Conservation (phyloP, 2,888 invertebrate genomes). For the Platycheirus rosarum region DNA sequence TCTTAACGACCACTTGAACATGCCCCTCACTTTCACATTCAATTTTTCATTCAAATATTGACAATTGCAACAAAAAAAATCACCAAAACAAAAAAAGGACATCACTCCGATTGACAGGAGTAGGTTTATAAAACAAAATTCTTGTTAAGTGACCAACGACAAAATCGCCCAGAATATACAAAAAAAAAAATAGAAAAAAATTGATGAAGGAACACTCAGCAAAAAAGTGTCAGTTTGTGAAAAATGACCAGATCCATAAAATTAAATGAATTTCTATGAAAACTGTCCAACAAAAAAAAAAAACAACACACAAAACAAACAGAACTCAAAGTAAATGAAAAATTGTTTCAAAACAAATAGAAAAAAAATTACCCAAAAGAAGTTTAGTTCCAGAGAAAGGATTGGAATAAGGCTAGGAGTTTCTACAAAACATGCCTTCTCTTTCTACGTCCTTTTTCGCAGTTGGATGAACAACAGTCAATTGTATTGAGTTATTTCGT, state of each 20-base stretch:
- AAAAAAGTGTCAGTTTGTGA: slow-evolving; percentile 72
- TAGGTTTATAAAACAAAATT: slow-evolving; percentile 33
- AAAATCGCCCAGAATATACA: slow-evolving; percentile 38
- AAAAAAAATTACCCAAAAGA: slow-evolving; percentile 18
- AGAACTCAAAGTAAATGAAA: slow-evolving; percentile 65
- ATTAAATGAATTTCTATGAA: slow-evolving; percentile 70
- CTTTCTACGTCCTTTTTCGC: slow-evolving; percentile 15
- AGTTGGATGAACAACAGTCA: slow-evolving; percentile 61
- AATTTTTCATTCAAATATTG: slow-evolving; percentile 68
- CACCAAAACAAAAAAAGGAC: slow-evolving; percentile 12
- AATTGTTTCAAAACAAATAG: slow-evolving; percentile 45
- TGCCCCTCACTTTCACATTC: slow-evolving; percentile 22
- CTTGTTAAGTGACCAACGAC: slow-evolving; percentile 67
- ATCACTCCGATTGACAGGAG: slow-evolving; percentile 44
- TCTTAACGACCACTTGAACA: slow-evolving; percentile 66
- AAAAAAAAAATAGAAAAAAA: slow-evolving; percentile 21
- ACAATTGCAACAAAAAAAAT: slow-evolving; percentile 49
- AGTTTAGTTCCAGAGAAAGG: slow-evolving; percentile 42
- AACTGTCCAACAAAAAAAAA: slow-evolving; percentile 5
- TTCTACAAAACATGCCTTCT: slow-evolving; percentile 6
- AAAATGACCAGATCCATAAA: slow-evolving; percentile 72
- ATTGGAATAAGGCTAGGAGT: slow-evolving; percentile 1
- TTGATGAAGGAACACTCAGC: slow-evolving; percentile 5
- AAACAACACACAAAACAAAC: slow-evolving; percentile 47
- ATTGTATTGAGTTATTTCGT: slow-evolving; percentile 72